Conservation (phyloP, 1,140 invertebrate species). For the Papilio aristodemus region DNA sequence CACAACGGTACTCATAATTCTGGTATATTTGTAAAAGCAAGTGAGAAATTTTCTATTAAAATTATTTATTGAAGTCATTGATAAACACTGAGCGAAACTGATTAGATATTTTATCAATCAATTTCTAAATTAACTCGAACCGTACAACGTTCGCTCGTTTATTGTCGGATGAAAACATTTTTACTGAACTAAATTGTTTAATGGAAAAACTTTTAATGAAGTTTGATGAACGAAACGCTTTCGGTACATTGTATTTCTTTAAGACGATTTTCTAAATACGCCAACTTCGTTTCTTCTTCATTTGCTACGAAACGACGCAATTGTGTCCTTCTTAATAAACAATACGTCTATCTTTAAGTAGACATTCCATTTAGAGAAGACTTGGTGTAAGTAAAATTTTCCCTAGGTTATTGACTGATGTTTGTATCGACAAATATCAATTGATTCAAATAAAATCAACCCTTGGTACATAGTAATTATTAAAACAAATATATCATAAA, state of each 20-base stretch:
- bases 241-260: conserved; percentile 57
- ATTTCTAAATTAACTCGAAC: conserved; percentile 49
- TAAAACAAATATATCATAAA: background rate
- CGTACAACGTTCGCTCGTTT: conserved; percentile 56
- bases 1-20: no score
- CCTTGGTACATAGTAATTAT: background rate
- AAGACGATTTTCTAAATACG: conserved; percentile 62
- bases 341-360: background rate
- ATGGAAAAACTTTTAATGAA: conserved; percentile 76
- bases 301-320: conserved; percentile 27
- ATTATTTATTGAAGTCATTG: no score
- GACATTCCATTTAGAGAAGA: background rate
- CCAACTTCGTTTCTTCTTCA: conserved; percentile 43
- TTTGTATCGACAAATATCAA: no score
- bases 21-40: no score
- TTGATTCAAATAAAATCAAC: background rate
- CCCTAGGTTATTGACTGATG: no score
- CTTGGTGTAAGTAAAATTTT: no score
- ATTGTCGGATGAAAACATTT: conserved; percentile 61
- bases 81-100: conserved; percentile 40
- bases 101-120: conserved; percentile 44
- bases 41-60: no score
- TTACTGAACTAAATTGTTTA: conserved; percentile 65
- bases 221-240: conserved; percentile 69
- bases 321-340: conserved; percentile 19